Evolutionary conservation across 1,140 invertebrate genomes (phyloP).

Genomic region (Bombus confusus): DNA sequence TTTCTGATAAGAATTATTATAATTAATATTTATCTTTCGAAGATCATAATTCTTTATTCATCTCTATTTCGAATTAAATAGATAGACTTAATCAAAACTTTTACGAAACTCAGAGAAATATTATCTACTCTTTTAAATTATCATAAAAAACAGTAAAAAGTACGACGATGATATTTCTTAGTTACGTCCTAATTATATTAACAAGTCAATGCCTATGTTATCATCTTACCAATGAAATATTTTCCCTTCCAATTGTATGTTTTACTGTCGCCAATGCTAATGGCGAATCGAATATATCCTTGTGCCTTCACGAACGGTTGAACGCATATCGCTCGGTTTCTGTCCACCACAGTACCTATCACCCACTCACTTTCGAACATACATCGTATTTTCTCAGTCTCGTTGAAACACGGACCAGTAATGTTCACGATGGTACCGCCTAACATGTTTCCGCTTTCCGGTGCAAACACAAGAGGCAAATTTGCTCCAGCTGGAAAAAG

Average conservation of each 20-base stretch:
- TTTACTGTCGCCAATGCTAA: conserved; percentile 90
- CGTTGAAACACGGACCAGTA: conserved; percentile 94
- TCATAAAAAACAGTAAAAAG: too few species aligned
- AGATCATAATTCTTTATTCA: background rate
- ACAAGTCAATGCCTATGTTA: too few species aligned
- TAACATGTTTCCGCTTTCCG: conserved; percentile 97
- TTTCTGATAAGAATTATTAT: conserved; percentile 84
- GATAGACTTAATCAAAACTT: background rate
- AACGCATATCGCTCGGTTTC: conserved; percentile 93
- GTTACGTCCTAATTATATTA: too few species aligned
- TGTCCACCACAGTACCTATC: conserved; percentile 88
- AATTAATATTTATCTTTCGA: background rate
- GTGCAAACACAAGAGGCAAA: conserved; percentile 92
- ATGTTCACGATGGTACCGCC: conserved; percentile 97
- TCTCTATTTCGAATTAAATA: too few species aligned
- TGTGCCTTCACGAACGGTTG: conserved; percentile 95
- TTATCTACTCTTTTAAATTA: too few species aligned
- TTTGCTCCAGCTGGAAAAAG: conserved; percentile 87
- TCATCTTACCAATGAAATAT: conserved; percentile 92
- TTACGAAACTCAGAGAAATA: too few species aligned
- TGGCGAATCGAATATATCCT: conserved; percentile 94
- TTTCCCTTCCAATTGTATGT: conserved; percentile 95
- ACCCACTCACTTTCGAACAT: conserved; percentile 91
- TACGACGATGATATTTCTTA: too few species aligned
- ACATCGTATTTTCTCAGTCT: conserved; percentile 89